These are phyloP conservation scores for Ptiloglossa arizonensis DNA, from an alignment of 1,140 invertebrate species.

Conservation along the genomic window DNA sequence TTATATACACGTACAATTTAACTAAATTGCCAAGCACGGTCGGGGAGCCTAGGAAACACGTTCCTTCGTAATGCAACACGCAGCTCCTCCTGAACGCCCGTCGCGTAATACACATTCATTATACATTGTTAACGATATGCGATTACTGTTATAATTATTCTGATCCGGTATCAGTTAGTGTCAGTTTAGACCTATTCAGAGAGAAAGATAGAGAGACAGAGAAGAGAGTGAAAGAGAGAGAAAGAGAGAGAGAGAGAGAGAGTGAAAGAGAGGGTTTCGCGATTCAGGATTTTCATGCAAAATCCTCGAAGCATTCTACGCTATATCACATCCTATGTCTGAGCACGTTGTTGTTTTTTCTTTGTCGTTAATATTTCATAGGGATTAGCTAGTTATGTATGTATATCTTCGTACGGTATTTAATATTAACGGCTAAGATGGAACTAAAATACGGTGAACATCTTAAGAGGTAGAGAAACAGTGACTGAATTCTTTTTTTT, in stretches of 20 bases:
- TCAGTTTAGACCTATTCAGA: slow-evolving; percentile 7
- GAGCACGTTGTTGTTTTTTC: slow-evolving; percentile 72
- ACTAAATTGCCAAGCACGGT: slow-evolving; percentile 25
- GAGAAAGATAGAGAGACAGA: slow-evolving; percentile 32
- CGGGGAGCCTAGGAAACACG: slow-evolving; percentile 39
- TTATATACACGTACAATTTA: slow-evolving; percentile 56
- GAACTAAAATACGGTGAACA: slow-evolving; percentile 39
- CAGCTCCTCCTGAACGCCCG: slow-evolving; percentile 38
- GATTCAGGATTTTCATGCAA: slow-evolving; percentile 74
- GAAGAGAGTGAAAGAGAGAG: background rate
- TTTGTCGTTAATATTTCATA: slow-evolving; percentile 56
- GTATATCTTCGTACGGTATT: slow-evolving; percentile 41
- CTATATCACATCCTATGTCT: slow-evolving; percentile 81
- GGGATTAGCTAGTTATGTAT: slow-evolving; percentile 45
- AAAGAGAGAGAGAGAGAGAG: background rate
- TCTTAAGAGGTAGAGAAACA: slow-evolving; percentile 55
- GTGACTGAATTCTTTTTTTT: slow-evolving; percentile 19
- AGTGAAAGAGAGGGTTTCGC: slow-evolving; percentile 56
- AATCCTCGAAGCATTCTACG: slow-evolving; percentile 76
- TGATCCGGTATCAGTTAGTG: slow-evolving; percentile 19
- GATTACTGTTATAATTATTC: slow-evolving; percentile 44
- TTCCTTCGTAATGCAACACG: slow-evolving; percentile 47
- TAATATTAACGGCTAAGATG: slow-evolving; percentile 34
- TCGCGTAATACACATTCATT: slow-evolving; percentile 53
- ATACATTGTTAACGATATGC: slow-evolving; percentile 44